phyloP scores from a whole-genome alignment of 2,113 vertebrate genomes.

The Zonotrichia leucophrys region DNA sequence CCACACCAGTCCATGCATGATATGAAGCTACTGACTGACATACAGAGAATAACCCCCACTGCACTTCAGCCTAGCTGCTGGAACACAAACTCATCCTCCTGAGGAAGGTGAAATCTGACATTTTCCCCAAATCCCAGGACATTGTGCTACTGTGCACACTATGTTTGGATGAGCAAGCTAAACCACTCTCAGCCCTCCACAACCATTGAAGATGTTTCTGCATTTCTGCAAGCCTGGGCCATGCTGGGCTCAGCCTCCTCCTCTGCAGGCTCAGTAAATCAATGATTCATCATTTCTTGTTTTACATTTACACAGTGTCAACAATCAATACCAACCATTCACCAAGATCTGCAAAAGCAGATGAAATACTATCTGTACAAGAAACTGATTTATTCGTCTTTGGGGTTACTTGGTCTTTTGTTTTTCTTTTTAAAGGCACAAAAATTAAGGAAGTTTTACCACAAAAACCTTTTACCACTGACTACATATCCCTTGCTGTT shows the following conservation, averaged over 20 bases:
- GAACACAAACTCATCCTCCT: not conserved
- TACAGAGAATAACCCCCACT: fast-evolving
- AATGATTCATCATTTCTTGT: not conserved
- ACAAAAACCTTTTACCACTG: not conserved
- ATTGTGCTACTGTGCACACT: not conserved
- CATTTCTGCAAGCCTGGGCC: not conserved
- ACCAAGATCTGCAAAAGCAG: not conserved
- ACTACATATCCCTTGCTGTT: not conserved
- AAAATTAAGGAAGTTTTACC: not conserved
- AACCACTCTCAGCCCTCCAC: not conserved
- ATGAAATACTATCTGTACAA: not conserved
- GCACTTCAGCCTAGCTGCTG: not conserved
- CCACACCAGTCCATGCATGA: not conserved
- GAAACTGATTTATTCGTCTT: not conserved
- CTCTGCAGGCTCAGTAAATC: not conserved
- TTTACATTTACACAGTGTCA: not conserved
- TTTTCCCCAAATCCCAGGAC: not conserved
- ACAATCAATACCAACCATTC: not conserved
- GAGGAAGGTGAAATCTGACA: not conserved
- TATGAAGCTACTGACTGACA: not conserved
- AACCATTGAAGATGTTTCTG: fast-evolving
- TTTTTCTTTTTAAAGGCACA: not conserved
- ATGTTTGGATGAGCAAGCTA: not conserved
- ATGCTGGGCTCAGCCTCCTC: not conserved
- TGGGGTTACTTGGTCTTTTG: not conserved